Conservation (phyloP, 2,888 invertebrate genomes). For the Hypena proboscidalis region DNA sequence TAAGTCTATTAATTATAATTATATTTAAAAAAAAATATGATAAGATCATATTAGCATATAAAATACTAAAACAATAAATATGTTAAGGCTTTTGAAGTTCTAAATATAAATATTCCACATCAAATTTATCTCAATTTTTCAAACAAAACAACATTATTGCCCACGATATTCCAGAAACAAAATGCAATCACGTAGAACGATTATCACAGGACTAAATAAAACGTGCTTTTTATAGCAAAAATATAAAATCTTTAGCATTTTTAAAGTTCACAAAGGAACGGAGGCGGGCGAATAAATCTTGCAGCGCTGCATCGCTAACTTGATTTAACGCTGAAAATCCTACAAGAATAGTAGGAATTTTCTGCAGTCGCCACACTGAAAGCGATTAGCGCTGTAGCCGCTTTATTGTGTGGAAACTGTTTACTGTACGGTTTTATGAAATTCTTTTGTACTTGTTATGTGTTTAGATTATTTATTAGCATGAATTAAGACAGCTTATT, state of each 20-base stretch:
- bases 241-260: slow-evolving; percentile 42
- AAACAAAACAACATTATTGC: slow-evolving; percentile 1
- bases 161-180: background rate
- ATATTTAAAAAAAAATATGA: too few species aligned
- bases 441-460: background rate
- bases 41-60: too few species aligned
- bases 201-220: slow-evolving; percentile 31
- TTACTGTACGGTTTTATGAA: slow-evolving; percentile 2
- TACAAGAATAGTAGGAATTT: slow-evolving; percentile 41
- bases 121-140: background rate
- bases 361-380: slow-evolving; percentile 35
- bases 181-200: slow-evolving; percentile 28
- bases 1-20: too few species aligned
- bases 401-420: slow-evolving; percentile 26
- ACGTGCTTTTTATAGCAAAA: slow-evolving; percentile 30
- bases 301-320: slow-evolving; percentile 45
- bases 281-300: slow-evolving; percentile 41
- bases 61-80: too few species aligned
- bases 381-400: slow-evolving; percentile 37
- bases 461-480: slow-evolving; percentile 3
- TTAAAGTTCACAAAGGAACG: slow-evolving; percentile 40
- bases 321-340: slow-evolving; percentile 42
- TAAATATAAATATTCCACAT: too few species aligned
- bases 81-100: too few species aligned
- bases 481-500: background rate